Conservation (phyloP, 2,797 vertebrate species). For the Hybognathus amarus region DNA sequence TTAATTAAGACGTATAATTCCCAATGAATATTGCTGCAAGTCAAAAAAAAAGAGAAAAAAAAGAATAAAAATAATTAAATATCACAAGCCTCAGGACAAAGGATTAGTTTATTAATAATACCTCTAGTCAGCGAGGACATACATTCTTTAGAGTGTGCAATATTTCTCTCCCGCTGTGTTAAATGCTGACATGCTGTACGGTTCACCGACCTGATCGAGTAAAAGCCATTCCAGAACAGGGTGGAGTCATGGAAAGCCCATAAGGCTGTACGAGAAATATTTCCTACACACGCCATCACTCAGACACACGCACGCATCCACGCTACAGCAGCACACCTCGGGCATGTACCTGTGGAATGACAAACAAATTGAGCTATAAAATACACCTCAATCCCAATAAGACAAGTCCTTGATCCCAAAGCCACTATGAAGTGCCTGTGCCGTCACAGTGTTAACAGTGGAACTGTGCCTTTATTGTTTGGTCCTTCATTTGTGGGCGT, state of each 20-base stretch:
- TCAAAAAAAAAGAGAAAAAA: neutral
- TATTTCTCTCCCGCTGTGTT: constrained; percentile 24
- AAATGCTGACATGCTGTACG: constrained; percentile 25
- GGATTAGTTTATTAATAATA: constrained; percentile 55
- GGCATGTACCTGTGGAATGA: constrained; percentile 41
- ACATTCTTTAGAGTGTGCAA: constrained; percentile 26
- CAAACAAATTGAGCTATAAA: constrained; percentile 33
- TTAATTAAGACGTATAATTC: neutral
- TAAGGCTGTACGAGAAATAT: neutral
- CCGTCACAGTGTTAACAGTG: neutral
- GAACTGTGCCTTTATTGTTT: neutral
- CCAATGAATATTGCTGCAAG: neutral
- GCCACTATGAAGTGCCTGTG: neutral
- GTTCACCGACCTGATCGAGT: neutral
- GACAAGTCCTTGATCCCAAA: neutral
- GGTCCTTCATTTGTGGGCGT: neutral
- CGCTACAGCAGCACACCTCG: neutral
- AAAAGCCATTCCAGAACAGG: constrained; percentile 20
- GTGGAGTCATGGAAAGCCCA: constrained; percentile 24
- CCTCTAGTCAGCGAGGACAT: constrained; percentile 19
- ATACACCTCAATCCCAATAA: neutral
- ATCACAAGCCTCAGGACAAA: constrained; percentile 12
- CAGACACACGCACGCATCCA: neutral
- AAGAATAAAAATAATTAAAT: neutral
- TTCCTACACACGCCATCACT: neutral